These are phyloP conservation scores for Eristalis intricaria DNA, from an alignment of 2,888 invertebrate genomes.

Conservation along the genomic window DNA sequence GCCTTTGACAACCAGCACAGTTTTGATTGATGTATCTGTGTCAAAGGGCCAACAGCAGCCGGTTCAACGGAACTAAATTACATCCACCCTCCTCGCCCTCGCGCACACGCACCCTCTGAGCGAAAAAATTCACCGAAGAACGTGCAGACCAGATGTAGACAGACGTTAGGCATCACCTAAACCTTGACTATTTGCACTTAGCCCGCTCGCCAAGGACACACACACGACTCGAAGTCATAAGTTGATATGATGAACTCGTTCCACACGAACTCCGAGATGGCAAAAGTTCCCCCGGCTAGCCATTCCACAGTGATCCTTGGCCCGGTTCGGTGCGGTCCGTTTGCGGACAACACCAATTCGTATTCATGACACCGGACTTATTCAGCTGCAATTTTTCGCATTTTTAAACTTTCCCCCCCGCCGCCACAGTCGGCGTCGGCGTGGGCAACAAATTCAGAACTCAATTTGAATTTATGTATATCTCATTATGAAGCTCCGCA, in stretches of 20 bases:
- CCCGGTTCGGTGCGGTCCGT: background rate
- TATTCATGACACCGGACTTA: background rate
- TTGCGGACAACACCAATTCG: background rate
- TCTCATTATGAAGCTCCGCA: constrained; percentile 9
- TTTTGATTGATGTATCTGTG: constrained; percentile 22
- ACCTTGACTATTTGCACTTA: constrained; percentile 1
- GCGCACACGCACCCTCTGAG: background rate
- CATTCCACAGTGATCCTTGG: background rate
- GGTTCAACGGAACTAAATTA: background rate
- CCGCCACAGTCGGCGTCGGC: background rate
- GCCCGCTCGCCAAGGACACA: background rate
- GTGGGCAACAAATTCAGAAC: background rate
- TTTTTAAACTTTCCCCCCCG: background rate
- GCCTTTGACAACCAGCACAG: background rate
- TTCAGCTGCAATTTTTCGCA: background rate
- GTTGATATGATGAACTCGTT: constrained; percentile 16
- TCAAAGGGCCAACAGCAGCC: background rate
- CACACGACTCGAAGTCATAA: constrained; percentile 21
- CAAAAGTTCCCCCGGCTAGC: background rate
- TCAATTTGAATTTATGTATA: constrained; percentile 39
- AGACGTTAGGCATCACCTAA: background rate
- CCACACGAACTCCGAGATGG: constrained; percentile 13
- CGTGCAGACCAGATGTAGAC: background rate
- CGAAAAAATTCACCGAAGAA: too few species aligned
- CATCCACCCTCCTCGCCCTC: background rate